A percentile compares a stretch with the other conserved stretches of the same genome.
Evolutionary conservation across 35 echinoderm and acorn worm species (phyloP).

Genomic region (Eucidaris tribuloides): DNA sequence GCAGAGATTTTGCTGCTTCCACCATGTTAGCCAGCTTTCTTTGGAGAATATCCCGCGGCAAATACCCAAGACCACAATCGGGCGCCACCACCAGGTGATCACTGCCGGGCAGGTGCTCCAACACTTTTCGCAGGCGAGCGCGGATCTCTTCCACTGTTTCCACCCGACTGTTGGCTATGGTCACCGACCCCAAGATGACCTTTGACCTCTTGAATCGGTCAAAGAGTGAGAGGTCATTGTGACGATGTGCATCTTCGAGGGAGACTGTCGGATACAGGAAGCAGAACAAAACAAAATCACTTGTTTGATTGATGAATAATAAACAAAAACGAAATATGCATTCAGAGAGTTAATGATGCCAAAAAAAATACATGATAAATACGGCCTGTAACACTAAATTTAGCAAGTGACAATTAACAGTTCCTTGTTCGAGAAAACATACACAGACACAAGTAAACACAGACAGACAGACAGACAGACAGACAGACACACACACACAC

Average conservation of each 20-base stretch:
- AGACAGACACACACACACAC: too few relatives aligned
- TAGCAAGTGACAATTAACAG: too few relatives aligned
- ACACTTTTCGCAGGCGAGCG: constrained; percentile 21
- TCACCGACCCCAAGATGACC: constrained; percentile 45
- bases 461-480: too few relatives aligned
- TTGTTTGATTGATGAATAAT: not conserved
- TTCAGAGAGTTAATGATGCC: not conserved
- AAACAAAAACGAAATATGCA: not conserved
- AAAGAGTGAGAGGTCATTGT: constrained; percentile 49
- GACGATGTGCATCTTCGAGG: constrained; percentile 56
- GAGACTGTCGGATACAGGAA: constrained; percentile 44
- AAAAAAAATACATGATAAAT: too few relatives aligned
- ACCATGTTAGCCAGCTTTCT: constrained; percentile 62
- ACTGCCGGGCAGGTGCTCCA: constrained; percentile 18
- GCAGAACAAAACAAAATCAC: not conserved
- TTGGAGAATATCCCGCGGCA: constrained; percentile 47
- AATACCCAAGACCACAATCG: constrained; percentile 60
- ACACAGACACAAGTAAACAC: too few relatives aligned
- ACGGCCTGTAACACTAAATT: too few relatives aligned
- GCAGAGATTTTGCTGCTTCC: constrained; percentile 45
- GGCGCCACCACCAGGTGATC: constrained; percentile 58
- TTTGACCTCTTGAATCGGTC: constrained; percentile 51
- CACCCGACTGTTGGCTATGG: constrained; percentile 44
- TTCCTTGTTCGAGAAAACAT: too few relatives aligned
- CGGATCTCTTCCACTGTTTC: constrained; percentile 56